Conservation (phyloP, 2,888 invertebrate species). For the Thysanoteuthis rhombus region DNA sequence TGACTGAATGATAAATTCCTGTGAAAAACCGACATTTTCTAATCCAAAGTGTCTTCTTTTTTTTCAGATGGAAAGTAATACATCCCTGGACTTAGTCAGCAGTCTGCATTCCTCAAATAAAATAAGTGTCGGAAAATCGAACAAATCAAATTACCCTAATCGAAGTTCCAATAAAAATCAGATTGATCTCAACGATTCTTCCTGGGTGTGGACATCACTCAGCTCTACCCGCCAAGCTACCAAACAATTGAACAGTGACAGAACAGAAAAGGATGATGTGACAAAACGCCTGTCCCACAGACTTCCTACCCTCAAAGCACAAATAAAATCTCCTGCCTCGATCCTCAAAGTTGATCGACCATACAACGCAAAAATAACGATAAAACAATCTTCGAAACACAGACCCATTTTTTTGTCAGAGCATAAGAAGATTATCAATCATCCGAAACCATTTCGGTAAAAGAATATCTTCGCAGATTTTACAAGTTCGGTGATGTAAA, state of each 20-base stretch:
- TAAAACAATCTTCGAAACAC: neutral
- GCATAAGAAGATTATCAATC: conserved; percentile 56
- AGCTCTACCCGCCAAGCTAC: neutral
- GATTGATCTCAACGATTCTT: neutral
- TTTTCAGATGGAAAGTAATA: neutral
- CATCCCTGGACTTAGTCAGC: neutral
- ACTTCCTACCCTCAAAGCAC: neutral
- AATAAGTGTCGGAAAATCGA: neutral
- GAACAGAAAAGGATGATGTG: neutral
- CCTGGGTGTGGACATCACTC: neutral
- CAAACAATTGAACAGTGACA: neutral
- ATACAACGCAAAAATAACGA: neutral
- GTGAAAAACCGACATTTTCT: neutral
- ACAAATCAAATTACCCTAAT: neutral
- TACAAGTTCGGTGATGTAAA: no score
- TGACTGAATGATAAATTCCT: no score
- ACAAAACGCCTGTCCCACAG: neutral
- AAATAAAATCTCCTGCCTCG: neutral
- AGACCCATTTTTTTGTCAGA: conserved; percentile 41
- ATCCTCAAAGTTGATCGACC: neutral
- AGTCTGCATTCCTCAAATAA: neutral
- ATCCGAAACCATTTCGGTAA: conserved; percentile 62
- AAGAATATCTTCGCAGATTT: neutral
- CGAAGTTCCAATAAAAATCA: neutral
- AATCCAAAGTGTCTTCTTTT: neutral